These are phyloP conservation scores for Sminthopsis crassicaudata DNA, from an alignment of 2,113 vertebrate species.

Conservation along the genomic window DNA sequence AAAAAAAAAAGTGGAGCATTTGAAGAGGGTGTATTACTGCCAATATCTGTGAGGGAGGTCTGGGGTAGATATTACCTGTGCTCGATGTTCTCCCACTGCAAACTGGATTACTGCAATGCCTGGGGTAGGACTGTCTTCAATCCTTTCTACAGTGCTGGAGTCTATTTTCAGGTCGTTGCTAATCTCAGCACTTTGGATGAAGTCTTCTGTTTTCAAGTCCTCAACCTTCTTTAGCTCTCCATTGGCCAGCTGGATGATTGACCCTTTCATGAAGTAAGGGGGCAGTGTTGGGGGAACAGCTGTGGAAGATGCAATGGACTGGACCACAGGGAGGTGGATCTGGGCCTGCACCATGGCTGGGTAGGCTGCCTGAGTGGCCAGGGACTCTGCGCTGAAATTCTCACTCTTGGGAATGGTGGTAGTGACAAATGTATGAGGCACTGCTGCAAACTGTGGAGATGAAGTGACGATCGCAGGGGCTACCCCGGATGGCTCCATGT, in stretches of 20 bases:
- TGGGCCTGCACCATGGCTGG: slow-evolving; percentile 94
- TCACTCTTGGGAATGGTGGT: slow-evolving; percentile 91
- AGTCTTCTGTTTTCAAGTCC: slow-evolving; percentile 98
- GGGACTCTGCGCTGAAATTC: slow-evolving; percentile 85
- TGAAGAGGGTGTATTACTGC: accelerated
- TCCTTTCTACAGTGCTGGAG: slow-evolving; percentile 98
- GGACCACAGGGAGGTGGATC: slow-evolving; percentile 93
- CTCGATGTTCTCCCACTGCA: slow-evolving; percentile 95
- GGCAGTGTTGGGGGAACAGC: slow-evolving; percentile 88
- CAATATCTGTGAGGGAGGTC: not conserved
- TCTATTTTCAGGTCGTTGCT: slow-evolving; percentile 98
- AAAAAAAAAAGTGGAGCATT: accelerated
- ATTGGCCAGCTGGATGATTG: slow-evolving; percentile 97
- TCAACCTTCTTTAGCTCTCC: slow-evolving; percentile 98
- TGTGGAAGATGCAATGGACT: slow-evolving; percentile 85
- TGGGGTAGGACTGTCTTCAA: slow-evolving; percentile 92
- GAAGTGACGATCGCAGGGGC: slow-evolving; percentile 89
- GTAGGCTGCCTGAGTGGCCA: slow-evolving; percentile 88
- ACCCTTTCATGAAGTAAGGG: slow-evolving; percentile 98
- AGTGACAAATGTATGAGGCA: slow-evolving; percentile 93
- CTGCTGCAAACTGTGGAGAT: slow-evolving; percentile 90
- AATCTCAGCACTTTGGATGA: slow-evolving; percentile 98
- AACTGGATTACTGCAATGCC: slow-evolving; percentile 96
- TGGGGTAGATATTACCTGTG: slow-evolving; percentile 88
- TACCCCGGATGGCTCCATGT: slow-evolving; percentile 86